Evolutionary conservation across 2,113 vertebrate species (phyloP).

Genomic region (Arvicanthis niloticus): DNA sequence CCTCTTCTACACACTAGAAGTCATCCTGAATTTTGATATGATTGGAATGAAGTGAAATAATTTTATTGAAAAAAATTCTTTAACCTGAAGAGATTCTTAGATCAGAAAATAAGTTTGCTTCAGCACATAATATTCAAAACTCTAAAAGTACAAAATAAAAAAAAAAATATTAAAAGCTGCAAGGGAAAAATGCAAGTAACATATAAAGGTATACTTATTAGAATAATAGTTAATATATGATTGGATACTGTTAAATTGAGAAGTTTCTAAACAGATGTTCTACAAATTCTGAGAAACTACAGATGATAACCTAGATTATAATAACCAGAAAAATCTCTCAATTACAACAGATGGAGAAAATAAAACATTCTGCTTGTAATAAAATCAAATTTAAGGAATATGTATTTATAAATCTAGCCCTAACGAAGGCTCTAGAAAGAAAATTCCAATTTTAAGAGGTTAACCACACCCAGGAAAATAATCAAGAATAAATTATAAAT

Average conservation of each 20-base stretch:
- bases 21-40: conserved; percentile 15
- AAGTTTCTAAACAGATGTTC: not conserved
- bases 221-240: not conserved
- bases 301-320: not conserved
- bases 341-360: not conserved
- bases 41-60: not conserved
- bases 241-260: not conserved
- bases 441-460: not conserved
- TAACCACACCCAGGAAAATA: not conserved
- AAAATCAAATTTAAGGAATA: not conserved
- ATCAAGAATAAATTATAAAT: no score
- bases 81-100: not conserved
- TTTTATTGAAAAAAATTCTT: not conserved
- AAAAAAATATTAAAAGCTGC: not conserved
- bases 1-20: not conserved
- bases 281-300: not conserved
- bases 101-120: not conserved
- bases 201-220: not conserved
- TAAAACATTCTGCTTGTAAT: not conserved
- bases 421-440: not conserved
- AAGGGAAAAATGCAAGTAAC: no score
- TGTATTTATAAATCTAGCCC: not conserved
- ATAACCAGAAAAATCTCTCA: not conserved
- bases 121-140: not conserved
- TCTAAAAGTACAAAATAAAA: not conserved